Evolutionary conservation across 1,140 invertebrate genomes (phyloP), one percentile per base, ranked within the genome.

Genomic region (Drosophila varians): DNA sequence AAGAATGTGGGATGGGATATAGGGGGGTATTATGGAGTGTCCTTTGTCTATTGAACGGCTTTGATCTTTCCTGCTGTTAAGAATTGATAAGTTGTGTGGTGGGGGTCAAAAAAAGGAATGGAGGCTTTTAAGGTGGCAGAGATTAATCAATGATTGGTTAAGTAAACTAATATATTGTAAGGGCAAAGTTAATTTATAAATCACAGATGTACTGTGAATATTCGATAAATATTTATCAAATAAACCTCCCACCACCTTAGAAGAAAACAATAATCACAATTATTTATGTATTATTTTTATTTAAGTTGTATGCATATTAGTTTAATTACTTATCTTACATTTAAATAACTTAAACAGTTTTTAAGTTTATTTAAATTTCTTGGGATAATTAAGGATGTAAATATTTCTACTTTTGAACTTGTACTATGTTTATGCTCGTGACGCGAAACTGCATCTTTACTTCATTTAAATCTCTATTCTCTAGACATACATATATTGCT

Each of bases 351-450:
- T 74, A 70, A 45, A 40, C 12, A 11, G 36, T 52, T 34, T 26
- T 43, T 7, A 46, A 42, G 9, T 23, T 78, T 31, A 31, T 12
- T 36, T n/a, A 74, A 43, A 12, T 51, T 19, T 43, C 31, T 53
- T 57, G 52, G 47, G 60, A 53, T 72, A 46, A 36, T 18, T 54
- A 71, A 51, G 49, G n/a, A 49, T 38, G 74, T 86, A 76, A 79
- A 86, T 62, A 79, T 79, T 76, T 66, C 76, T 86, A 86, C 83
- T 70, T 74, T 86, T 79, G 45, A 54, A 79, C 68, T 86, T 86
- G 80, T 86, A 86, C 80, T 86, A 61, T 86, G 62, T 66, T 80
- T 74, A 87, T 86, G 80, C 80, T 87, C 82, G 46, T 74, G 68
- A 79, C 76, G 74, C 58, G 54, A 77, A 80, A 71, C 64, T 68